Evolutionary conservation across 1,140 invertebrate species (phyloP).

Genomic region (Drosophila santomea): DNA sequence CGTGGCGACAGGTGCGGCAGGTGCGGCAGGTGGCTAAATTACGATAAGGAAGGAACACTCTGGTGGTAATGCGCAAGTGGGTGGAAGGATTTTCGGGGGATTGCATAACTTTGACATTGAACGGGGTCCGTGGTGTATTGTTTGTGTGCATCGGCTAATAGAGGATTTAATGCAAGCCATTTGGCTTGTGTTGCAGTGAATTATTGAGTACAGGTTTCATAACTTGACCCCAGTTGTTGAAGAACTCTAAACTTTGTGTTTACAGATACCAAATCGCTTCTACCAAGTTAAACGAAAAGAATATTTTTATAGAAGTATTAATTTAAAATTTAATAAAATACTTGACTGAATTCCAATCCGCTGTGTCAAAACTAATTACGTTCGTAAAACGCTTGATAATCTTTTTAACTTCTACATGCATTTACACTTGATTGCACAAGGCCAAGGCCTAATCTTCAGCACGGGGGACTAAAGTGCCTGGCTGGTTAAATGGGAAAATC

Average conservation of each 20-base stretch:
- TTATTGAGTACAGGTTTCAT: background rate
- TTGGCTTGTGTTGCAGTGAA: background rate
- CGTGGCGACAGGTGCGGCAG: conserved; percentile 34
- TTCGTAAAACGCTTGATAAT: conserved; percentile 8
- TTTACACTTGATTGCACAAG: conserved; percentile 28
- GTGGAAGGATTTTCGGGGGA: conserved; percentile 11
- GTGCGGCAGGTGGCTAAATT: conserved; percentile 36
- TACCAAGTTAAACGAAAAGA: no score
- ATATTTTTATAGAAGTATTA: background rate
- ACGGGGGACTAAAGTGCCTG: background rate
- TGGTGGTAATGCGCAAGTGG: conserved; percentile 10
- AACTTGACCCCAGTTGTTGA: background rate
- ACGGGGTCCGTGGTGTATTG: background rate
- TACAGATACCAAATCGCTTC: no score
- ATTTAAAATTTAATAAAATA: background rate
- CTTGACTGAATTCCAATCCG: background rate
- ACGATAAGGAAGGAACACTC: conserved; percentile 27
- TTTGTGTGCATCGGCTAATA: conserved; percentile 1
- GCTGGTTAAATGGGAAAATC: conserved; percentile 20
- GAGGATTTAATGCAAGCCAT: background rate
- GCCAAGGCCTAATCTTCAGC: background rate
- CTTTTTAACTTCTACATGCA: background rate
- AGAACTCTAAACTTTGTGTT: no score
- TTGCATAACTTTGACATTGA: conserved; percentile 21
- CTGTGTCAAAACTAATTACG: background rate